A percentile compares a stretch with the other conserved stretches of the same genome.
These are phyloP conservation scores for Tiphia femorata DNA, from an alignment of 2,888 invertebrate species.

Conservation along the genomic window DNA sequence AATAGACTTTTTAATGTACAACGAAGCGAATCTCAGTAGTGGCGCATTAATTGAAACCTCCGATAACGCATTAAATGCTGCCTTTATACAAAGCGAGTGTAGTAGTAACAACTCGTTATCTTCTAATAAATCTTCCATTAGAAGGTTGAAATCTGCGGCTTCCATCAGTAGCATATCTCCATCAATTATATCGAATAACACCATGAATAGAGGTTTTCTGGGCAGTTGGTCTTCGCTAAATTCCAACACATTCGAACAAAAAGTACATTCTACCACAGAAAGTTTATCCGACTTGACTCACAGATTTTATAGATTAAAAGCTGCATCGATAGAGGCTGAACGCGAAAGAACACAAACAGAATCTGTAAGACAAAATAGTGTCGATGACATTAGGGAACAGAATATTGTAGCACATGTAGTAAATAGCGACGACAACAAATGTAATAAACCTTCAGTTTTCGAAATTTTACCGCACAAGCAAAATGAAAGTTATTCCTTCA, in stretches of 20 bases:
- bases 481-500: constrained; percentile 27
- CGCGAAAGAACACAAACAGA: background rate
- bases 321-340: background rate
- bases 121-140: constrained; percentile 53
- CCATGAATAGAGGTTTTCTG: background rate
- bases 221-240: no score
- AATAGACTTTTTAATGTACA: constrained; percentile 17
- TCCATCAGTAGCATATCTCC: no score
- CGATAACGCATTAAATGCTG: constrained; percentile 52
- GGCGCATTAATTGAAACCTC: constrained; percentile 36
- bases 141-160: constrained; percentile 26
- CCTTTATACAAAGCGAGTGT: constrained; percentile 37
- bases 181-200: background rate
- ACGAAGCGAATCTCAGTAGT: constrained; percentile 2
- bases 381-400: constrained; percentile 46
- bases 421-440: no score
- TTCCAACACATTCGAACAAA: constrained; percentile 2
- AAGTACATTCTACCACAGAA: constrained; percentile 11
- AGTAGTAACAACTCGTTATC: constrained; percentile 39
- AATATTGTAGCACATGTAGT: no score
- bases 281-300: constrained; percentile 42
- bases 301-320: constrained; percentile 43
- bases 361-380: constrained; percentile 42
- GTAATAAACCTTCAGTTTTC: no score
- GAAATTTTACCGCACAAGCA: no score